Evolutionary conservation across 2,113 vertebrate genomes (phyloP), one percentile per base, ranked within the genome.

Genomic region (Edolisoma coerulescens): DNA sequence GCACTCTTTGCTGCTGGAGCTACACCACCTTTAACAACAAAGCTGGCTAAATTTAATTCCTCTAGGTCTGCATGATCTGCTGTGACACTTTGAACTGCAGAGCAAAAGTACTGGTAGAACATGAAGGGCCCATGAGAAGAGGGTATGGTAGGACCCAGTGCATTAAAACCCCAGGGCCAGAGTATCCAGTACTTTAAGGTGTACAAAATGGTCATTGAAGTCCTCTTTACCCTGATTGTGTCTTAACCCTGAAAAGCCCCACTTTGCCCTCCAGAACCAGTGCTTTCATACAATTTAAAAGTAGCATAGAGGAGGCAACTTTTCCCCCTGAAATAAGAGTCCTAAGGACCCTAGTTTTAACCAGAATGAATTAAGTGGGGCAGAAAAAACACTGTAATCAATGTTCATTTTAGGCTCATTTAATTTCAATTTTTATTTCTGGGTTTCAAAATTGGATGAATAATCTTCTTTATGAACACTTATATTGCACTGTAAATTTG

Each of bases 341-440:
- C 24, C 15, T 45, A 82, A 84, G 30, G 26, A 26, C 17, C 1
- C 7, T 18, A 64, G 15, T 6, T 67, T 85, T 68, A 52, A 56
- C 6, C 20, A 90, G 21, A 64, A 24, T 57, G 12, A 90, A 60
- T 65, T 80, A 61, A 67, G 33, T 77, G 54, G 2, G 3, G 12
- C 21, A 64, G 30, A 61, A 93, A 87, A 26, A 80, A 15, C 20
- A 32, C n/a, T 42, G 32, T 61, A 79, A 87, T 49, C 65, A 45
- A 39, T 71, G 56, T 23, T 70, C 41, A 41, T 76, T 78, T 89
- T 64, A 75, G 24, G 35, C 50, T 89, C 3, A 71, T 84, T 94
- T 77, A 9, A 90, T 76, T 86, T 80, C 63, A 12, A 64, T 93
- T 95, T 90, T 78, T 64, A 82, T 71, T 95, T 93, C 32, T 87